Evolutionary conservation across 2,888 invertebrate species (phyloP).

Genomic region (Torymus auratus): DNA sequence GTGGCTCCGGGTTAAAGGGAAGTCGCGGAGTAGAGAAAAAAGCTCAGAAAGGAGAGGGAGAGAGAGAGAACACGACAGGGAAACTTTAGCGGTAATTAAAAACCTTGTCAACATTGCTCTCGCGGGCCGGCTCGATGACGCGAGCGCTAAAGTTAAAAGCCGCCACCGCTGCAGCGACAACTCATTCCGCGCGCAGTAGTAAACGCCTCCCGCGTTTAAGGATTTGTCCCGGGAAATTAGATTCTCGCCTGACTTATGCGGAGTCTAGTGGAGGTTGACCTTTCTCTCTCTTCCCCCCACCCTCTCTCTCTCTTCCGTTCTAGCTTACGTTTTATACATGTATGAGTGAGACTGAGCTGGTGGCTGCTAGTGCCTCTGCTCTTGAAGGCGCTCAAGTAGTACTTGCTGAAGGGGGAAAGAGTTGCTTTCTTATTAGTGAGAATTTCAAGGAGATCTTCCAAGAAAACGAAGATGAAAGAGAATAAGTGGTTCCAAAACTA

Average conservation of each 20-base stretch:
- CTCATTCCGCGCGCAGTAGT: constrained; percentile 29
- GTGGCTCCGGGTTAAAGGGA: too few species aligned
- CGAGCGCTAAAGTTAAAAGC: constrained; percentile 48
- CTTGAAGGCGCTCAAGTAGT: too few species aligned
- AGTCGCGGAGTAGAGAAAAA: background rate
- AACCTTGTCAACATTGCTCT: constrained; percentile 53
- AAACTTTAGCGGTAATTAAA: constrained; percentile 55
- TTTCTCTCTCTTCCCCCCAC: constrained; percentile 59
- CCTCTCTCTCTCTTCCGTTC: constrained; percentile 59
- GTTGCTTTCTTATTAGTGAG: too few species aligned
- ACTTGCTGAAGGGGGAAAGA: too few species aligned
- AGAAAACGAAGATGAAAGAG: too few species aligned
- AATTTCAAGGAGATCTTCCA: too few species aligned
- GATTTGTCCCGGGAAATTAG: constrained; percentile 75
- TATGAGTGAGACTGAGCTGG: too few species aligned
- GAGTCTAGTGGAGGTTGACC: background rate
- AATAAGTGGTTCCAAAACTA: too few species aligned
- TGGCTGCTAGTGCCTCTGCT: too few species aligned
- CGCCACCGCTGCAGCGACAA: background rate
- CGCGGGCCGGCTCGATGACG: constrained; percentile 57
- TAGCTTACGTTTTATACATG: background rate
- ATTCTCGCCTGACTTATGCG: constrained; percentile 72
- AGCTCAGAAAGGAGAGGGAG: background rate
- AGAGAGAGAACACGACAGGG: background rate
- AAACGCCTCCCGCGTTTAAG: constrained; percentile 65